Evolutionary conservation across 2,888 invertebrate species (phyloP), one percentile per base, ranked within the genome.

Genomic region (Melipona beecheii): DNA sequence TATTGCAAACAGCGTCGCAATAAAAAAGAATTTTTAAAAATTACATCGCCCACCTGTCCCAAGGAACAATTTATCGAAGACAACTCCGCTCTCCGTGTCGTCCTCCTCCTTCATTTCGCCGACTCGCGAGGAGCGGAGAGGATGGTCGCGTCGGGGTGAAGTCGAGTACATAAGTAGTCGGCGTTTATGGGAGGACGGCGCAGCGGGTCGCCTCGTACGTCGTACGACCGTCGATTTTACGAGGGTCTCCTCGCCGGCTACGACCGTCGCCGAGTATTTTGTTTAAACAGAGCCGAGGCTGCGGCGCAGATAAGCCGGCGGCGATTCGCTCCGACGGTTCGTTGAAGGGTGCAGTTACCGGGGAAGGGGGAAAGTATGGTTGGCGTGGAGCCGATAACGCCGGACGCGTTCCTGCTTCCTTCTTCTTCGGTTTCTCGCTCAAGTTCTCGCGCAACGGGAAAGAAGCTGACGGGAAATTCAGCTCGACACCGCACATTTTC

Each of bases 251-350:
- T 58, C 85, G 78, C 69, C 27, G 52, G 74, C 81, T 81, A 81
- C 73, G 43, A 65, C 66, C 73, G 74, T 73, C 68, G 31, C 75
- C 27, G 69, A 86, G 75, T 87, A 89, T 90, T 90, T 90, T 90
- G 90, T 90, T 90, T 89, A 90, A 90, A 90, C 88, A 86, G 86
- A 81, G 31, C 81, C 85, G 81, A 62, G 82, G 64, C 64, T 64
- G 64, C 82, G 78, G 62, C 76, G 36, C 84, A 77, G 89, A 88
- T 88, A 88, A 89, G 79, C 70, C 68, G 24, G 54, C 78, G 43
- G 43, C 80, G 58, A 78, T 80, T 66, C 80, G 56, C 36, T 11
- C 52, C 65, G 58, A 80, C 78, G 71, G 43, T 58, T 52, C 36
- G 80, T 52, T 66, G 78, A 78, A 78, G 80, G 71, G 80, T 24